phyloP scores from a whole-genome alignment of 1,140 invertebrate species.

The Rhagoletis pomonella region DNA sequence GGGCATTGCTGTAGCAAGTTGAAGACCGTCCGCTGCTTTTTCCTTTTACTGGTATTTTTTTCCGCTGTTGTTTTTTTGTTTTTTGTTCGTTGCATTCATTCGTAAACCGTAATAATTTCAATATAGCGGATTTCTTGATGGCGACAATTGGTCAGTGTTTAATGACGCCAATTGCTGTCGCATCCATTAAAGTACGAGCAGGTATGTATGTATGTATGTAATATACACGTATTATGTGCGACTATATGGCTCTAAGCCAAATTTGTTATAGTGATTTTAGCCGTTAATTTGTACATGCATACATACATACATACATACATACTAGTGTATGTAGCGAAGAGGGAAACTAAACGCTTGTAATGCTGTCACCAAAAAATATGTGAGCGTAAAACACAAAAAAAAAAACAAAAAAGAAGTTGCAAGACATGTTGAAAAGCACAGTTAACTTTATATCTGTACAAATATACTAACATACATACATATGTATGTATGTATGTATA shows the following conservation, averaged over 20 bases:
- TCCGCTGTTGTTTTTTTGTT: not conserved
- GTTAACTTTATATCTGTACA: not conserved
- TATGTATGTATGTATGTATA: too few relatives aligned
- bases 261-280: conserved; percentile 36
- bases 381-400: too few relatives aligned
- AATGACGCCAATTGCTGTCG: conserved; percentile 54
- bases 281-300: not conserved
- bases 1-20: too few relatives aligned
- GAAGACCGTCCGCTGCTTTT: too few relatives aligned
- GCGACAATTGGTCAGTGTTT: conserved; percentile 40
- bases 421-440: conserved; percentile 41
- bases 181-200: conserved; percentile 36
- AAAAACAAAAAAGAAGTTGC: conserved; percentile 41
- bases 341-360: conserved; percentile 35
- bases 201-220: not conserved
- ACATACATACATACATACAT: too few relatives aligned
- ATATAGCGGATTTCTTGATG: conserved; percentile 57
- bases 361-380: conserved; percentile 16
- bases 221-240: not conserved
- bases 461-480: not conserved
- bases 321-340: not conserved
- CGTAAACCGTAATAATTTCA: conserved; percentile 11
- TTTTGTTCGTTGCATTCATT: not conserved
- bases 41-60: too few relatives aligned
- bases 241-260: not conserved